These are phyloP conservation scores for Tarsius wallacei DNA, from an alignment of 2,797 vertebrate species.

Conservation along the genomic window DNA sequence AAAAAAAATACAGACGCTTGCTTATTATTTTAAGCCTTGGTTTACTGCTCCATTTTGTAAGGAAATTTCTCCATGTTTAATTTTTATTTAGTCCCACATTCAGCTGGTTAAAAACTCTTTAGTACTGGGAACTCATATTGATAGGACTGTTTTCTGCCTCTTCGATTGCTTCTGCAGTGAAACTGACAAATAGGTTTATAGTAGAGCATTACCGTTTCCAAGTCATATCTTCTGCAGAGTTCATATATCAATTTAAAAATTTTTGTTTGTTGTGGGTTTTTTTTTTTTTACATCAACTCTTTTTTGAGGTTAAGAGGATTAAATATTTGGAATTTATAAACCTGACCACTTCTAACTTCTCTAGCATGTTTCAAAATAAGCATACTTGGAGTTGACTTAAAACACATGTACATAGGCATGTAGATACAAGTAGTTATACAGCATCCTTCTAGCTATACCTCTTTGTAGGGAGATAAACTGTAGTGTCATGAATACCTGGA, in stretches of 20 bases:
- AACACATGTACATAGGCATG: not conserved
- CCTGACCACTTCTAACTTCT: not conserved
- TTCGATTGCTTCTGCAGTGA: not conserved
- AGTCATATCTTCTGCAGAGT: not conserved
- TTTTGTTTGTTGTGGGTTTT: not conserved
- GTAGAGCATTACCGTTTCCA: not conserved
- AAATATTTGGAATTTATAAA: constrained; percentile 34
- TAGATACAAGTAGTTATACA: not conserved
- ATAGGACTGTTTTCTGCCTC: not conserved
- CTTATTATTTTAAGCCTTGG: not conserved
- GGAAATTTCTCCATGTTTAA: not conserved
- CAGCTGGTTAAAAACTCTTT: not conserved
- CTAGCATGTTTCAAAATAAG: constrained; percentile 30
- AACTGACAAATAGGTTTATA: not conserved
- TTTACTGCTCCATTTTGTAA: not conserved
- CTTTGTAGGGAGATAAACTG: not conserved
- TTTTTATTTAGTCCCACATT: constrained; percentile 21
- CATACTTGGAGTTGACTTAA: not conserved
- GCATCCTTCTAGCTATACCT: not conserved
- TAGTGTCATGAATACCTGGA: not conserved
- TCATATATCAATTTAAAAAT: not conserved
- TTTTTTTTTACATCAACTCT: not conserved
- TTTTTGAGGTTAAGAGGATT: not conserved
- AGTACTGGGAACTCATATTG: not conserved
- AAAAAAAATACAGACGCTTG: not conserved